A percentile compares a stretch with the other conserved stretches of the same genome.
phyloP scores from a whole-genome alignment of 2,797 vertebrate species.

The Psittacula echo region DNA sequence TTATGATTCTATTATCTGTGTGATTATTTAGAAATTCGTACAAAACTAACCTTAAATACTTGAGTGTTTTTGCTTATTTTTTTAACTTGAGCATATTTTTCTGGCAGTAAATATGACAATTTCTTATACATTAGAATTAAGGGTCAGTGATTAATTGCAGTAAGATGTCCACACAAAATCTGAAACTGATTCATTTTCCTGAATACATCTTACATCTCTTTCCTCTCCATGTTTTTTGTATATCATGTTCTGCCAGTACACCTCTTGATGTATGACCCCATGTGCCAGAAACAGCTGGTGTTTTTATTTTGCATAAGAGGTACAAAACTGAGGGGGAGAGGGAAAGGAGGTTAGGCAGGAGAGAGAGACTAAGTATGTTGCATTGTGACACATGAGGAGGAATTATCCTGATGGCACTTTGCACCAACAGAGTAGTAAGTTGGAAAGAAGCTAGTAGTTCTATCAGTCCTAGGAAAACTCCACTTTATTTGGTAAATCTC shows the following conservation, averaged over 20 bases:
- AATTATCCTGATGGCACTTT: not conserved
- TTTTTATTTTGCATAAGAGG: not conserved
- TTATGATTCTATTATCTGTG: not conserved
- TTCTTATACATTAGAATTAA: not conserved
- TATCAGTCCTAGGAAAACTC: not conserved
- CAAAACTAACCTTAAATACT: not conserved
- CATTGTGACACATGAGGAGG: accelerated
- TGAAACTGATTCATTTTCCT: not conserved
- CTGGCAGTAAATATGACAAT: not conserved
- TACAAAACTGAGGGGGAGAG: not conserved
- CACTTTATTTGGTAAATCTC: not conserved
- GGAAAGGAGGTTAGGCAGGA: not conserved
- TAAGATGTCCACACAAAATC: not conserved
- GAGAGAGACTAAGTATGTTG: not conserved
- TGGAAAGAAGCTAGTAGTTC: not conserved
- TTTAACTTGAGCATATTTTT: not conserved
- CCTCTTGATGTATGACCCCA: not conserved
- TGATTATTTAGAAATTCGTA: not conserved
- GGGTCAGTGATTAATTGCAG: not conserved
- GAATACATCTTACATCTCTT: not conserved
- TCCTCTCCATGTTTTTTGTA: not conserved
- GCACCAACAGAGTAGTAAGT: not conserved
- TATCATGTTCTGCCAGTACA: not conserved
- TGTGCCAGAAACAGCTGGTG: not conserved
- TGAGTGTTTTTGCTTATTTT: not conserved